Evolutionary conservation across 1,140 invertebrate species (phyloP), one percentile per base, ranked within the genome.

Genomic region (Ceratina calcarata): DNA sequence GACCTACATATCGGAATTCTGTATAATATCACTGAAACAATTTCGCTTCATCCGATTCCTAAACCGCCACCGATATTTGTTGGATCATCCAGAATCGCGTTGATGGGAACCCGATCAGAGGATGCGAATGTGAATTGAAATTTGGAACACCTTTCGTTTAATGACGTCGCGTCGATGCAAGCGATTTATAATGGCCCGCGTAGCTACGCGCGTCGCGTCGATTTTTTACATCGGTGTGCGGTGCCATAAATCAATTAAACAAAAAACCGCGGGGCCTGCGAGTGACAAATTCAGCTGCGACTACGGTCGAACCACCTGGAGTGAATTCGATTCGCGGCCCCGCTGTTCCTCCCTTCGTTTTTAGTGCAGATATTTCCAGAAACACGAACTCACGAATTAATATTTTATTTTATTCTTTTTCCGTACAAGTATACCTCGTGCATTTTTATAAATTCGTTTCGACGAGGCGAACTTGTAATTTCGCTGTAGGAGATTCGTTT

Each of bases 181-280:
- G n/a, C 67, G 58, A 71, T 78, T 71, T 64, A 68, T 76, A 76
- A 76, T 76, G 27, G 73, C 18, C 16, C 13, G 45, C 68, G 22
- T 71, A 60, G 55, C 45, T 61, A 27, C 45, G 24, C 27, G 60
- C 69, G 76, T 64, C 60, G 57, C 58, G 13, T 16, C 58, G 76
- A 78, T 79, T 79, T 79, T 79, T 79, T 79, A 79, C 78, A 79
- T 74, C 78, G 18, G 18, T 45, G 51, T 74, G 71, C 45, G 71
- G 78, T 74, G n/a, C 70, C 78, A 79, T 79, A 73, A 79, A 74
- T 79, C 78, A 79, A 79, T 79, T 79, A 79, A 79, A 79, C 61
- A 65, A 79, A 79, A 79, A 73, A 79, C 78, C 53, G 62, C 70
- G 62, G 64, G 55, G 70, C 16, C 78, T 79, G 70, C 71, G 32